Evolutionary conservation across 2,797 vertebrate genomes (phyloP).

Genomic region (Periparus ater): DNA sequence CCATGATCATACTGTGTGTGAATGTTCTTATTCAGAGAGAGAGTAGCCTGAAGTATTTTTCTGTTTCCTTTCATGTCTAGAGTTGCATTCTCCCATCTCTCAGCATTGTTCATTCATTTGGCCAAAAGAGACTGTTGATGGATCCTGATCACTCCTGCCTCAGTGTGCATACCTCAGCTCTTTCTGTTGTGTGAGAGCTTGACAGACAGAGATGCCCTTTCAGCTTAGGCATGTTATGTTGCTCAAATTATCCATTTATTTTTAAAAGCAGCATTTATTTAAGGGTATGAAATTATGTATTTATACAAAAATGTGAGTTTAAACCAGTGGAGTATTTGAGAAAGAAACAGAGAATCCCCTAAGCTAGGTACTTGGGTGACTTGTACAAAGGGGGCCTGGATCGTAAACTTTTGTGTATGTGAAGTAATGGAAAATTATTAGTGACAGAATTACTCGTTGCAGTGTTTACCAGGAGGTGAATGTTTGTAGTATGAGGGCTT

Average conservation of each 20-base stretch:
- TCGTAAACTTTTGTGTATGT: neutral
- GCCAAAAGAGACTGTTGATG: neutral
- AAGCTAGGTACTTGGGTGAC: neutral
- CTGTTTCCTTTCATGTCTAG: neutral
- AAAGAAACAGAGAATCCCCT: neutral
- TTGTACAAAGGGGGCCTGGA: neutral
- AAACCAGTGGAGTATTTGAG: neutral
- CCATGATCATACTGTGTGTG: neutral
- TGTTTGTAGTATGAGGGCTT: neutral
- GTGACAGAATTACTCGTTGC: neutral
- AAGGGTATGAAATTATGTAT: neutral
- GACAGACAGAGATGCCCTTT: neutral
- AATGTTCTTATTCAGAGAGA: neutral
- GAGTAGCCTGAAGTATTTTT: neutral
- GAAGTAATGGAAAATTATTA: neutral
- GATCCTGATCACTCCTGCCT: neutral
- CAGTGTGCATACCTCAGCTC: neutral
- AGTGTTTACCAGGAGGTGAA: neutral
- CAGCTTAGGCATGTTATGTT: neutral
- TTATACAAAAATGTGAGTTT: neutral
- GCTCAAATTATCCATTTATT: neutral
- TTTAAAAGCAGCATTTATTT: neutral
- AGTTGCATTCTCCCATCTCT: neutral
- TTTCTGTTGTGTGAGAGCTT: neutral
- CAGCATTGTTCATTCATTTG: neutral